Evolutionary conservation across 2,113 vertebrate species (phyloP).

Genomic region (Noturus placidus): DNA sequence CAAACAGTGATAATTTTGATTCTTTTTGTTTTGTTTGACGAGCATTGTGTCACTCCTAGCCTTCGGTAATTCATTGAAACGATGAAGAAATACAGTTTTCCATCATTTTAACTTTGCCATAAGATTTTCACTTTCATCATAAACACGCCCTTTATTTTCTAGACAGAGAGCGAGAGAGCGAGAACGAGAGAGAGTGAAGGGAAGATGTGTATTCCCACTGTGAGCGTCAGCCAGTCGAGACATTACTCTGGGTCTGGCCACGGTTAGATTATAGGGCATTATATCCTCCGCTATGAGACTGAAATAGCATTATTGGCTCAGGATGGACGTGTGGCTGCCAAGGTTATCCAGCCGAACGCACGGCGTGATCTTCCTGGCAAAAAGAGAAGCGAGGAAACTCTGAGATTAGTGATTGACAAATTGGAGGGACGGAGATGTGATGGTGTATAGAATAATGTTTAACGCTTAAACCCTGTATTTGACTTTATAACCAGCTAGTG

Average conservation of each 20-base stretch:
- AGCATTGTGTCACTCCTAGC: background rate
- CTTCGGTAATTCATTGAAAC: background rate
- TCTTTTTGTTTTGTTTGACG: too few species aligned
- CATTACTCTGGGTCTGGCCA: slow-evolving; percentile 16
- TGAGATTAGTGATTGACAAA: background rate
- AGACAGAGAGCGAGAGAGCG: background rate
- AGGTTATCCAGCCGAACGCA: slow-evolving; percentile 33
- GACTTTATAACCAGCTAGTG: background rate
- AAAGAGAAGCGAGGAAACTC: background rate
- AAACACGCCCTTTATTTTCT: background rate
- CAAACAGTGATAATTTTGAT: too few species aligned
- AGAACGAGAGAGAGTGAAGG: background rate
- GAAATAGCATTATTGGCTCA: slow-evolving; percentile 57
- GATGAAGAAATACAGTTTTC: background rate
- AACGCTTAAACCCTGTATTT: background rate
- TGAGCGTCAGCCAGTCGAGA: slow-evolving; percentile 26
- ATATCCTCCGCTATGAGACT: slow-evolving; percentile 55
- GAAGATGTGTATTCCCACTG: background rate
- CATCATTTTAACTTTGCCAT: background rate
- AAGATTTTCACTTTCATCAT: background rate
- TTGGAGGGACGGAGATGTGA: background rate
- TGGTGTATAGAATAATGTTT: background rate
- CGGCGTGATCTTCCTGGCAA: slow-evolving; percentile 11
- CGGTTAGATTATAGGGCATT: slow-evolving; percentile 53
- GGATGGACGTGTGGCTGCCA: slow-evolving; percentile 41